Conservation (phyloP, 2,113 vertebrate species). For the Merops nubicus region DNA sequence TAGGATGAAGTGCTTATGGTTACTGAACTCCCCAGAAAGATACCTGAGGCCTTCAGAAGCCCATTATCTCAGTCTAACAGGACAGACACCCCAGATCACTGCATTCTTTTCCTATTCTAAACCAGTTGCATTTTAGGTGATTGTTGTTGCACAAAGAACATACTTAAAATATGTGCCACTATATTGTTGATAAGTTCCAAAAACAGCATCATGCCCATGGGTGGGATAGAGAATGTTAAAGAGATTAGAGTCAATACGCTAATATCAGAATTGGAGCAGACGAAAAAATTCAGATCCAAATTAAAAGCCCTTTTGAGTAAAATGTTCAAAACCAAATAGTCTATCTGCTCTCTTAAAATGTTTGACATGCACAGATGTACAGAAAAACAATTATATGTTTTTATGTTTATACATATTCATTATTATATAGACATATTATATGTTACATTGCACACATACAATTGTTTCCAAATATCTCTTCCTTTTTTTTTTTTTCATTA, state of each 20-base stretch:
- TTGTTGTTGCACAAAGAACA: slow-evolving; percentile 16
- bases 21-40: neutral
- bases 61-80: slow-evolving; percentile 34
- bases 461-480: neutral
- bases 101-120: slow-evolving; percentile 31
- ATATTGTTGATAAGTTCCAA: slow-evolving; percentile 13
- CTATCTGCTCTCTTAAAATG: neutral
- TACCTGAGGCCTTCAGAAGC: neutral
- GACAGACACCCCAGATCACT: neutral
- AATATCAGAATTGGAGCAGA: neutral
- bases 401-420: no score
- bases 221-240: slow-evolving; percentile 50
- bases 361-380: neutral
- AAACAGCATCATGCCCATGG: slow-evolving; percentile 23
- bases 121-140: slow-evolving; percentile 34
- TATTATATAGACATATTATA: neutral
- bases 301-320: neutral
- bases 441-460: neutral
- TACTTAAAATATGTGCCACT: neutral
- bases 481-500: neutral
- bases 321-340: neutral
- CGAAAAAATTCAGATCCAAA: neutral
- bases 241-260: neutral
- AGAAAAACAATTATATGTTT: neutral
- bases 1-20: neutral